Base-by-base conservation (phyloP, 2,113 vertebrate species). In the Gymnocephalus cernua region DNA sequence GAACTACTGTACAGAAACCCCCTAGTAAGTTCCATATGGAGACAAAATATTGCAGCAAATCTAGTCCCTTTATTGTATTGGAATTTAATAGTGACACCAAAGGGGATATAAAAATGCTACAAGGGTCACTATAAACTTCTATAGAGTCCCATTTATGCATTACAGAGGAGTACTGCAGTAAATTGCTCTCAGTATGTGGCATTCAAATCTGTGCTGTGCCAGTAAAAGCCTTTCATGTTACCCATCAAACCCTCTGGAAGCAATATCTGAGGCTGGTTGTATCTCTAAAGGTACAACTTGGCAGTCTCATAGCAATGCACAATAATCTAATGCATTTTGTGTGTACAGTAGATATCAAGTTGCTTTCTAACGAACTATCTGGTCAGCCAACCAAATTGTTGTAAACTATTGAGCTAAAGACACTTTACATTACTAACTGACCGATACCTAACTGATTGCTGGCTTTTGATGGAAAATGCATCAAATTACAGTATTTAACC, bases 151-250 rank as follows among this genome's bases (percentile, higher is more conserved):
- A 6, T 81, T 72, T 59, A 58, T 29, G 21, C 25, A 45, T 72
- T 82, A 63, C 32, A 32, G 54, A 32, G 54, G 35, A 58, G 45
- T 10, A 29, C 53, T 66, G 53, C 53, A 32, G 35, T 47, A 29
- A 21, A 59, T 38, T 54, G 45, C 9, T 66, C 7, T 65, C 25
- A 57, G 41, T 4, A 18, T 72, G 4, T 48, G 11, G 41, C 23
- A 51, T 68, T 77, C 23, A 5, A 29, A 61, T 45, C 58, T 61
- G 41, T 35, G 41, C 50, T 72, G 54, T 67, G 47, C 53, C 65
- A 70, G 21, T 79, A 65, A 82, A 82, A 54, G 6, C 3, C 59
- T 63, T 72, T 69, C 15, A 63, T 41, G 58, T 57, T 57, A 54
- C 50, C 23, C 35, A 41, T 51, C 41, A 32, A 8, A 29, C 48